A percentile compares a stretch with the other conserved stretches of the same genome.
These are phyloP conservation scores for Brachymystax lenok DNA, from an alignment of 2,797 vertebrate genomes.

Conservation along the genomic window DNA sequence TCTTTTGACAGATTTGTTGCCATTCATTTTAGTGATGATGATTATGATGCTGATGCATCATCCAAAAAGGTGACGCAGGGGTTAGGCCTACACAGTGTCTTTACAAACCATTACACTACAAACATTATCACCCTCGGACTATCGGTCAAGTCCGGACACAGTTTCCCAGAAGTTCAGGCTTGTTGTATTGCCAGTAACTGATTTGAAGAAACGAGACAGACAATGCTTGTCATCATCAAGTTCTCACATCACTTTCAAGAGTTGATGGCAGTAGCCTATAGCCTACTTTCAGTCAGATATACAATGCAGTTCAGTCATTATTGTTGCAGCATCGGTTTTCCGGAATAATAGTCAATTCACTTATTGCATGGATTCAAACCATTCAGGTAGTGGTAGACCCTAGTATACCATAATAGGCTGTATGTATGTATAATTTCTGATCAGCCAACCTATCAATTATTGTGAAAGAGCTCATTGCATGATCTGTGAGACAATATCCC, in stretches of 20 bases:
- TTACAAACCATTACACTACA: background rate
- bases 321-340: background rate
- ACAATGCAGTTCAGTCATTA: too few species aligned
- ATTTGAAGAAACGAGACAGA: background rate
- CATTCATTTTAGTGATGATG: constrained; percentile 24
- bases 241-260: too few species aligned
- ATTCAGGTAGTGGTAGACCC: background rate
- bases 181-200: background rate
- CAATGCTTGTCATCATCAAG: background rate
- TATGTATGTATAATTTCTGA: background rate
- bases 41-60: constrained; percentile 1
- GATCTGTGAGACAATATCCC: background rate
- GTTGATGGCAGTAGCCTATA: too few species aligned
- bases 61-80: constrained; percentile 22
- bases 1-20: background rate
- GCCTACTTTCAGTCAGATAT: too few species aligned
- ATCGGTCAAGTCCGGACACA: background rate
- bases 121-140: background rate
- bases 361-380: background rate
- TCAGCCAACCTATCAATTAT: background rate
- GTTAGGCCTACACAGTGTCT: constrained; percentile 10
- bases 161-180: background rate
- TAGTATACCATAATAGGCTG: background rate
- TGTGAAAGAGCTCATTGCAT: background rate
- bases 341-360: background rate